Base-by-base conservation (phyloP, 92 coral and sea anemone genomes). In the Phenganax stokvisi region DNA sequence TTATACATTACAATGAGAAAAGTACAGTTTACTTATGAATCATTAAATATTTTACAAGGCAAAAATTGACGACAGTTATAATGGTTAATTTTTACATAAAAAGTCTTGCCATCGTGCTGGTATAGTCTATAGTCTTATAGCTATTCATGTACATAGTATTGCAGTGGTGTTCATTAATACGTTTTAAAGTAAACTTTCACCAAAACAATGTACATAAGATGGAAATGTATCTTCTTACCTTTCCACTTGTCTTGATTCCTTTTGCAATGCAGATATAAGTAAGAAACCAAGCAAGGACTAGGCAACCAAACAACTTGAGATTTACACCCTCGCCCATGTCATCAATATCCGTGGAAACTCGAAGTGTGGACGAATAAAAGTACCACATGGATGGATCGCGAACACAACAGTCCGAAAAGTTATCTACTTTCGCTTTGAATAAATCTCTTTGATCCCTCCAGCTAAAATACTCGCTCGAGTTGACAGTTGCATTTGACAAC, bases 191-290 rank as follows among this genome's bases (percentile, higher is more conserved):
- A 37, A 37, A 37, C 47, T 37, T 37, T 5, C 47, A 37, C 47
- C 47, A 37, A 37, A 37, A 37, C 47, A 37, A 37, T 37, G 47
- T 37, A 37, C 47, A 37, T 25, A 20, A 6, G 16, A 17, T 69
- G 30, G 12, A 10, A 51, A 31, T 30, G 56, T 2, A 1, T 77
- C 12, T 77, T 31, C 74, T 54, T 71, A 94, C 98, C 97, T 94
- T 94, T 77, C 98, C 98, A 82, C 98, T 94, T 51, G 98, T 92
- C 84, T 92, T 90, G 74, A 94, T 94, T 54, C 98, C 98, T 80
- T 94, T 94, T 77, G 92, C 94, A 16, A 94, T 93, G 71, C 98
- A 94, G 57, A 94, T 87, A 81, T 94, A 94, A 10, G 98, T 94
- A 55, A 94, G 85, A 71, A 94, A 81, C 98, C 98, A 94, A 1